Evolutionary conservation across 2,888 invertebrate species (phyloP).

Genomic region (Melinaea menophilus): DNA sequence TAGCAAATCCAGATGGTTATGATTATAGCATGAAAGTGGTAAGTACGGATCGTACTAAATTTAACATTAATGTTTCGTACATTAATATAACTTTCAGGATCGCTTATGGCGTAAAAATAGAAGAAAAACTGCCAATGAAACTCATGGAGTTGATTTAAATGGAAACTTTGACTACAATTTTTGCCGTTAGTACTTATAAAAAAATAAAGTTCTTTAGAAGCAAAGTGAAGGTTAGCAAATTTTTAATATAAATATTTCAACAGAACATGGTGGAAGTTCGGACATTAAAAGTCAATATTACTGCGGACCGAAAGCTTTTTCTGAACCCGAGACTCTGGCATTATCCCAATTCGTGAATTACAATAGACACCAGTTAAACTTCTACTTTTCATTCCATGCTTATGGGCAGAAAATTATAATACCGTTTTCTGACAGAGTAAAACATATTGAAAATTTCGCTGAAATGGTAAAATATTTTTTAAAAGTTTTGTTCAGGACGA

Average conservation of each 20-base stretch:
- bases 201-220: not conserved
- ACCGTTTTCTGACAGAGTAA: slow-evolving; percentile 73
- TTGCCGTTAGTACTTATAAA: slow-evolving; percentile 57
- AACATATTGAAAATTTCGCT: slow-evolving; percentile 64
- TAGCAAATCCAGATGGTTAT: slow-evolving; percentile 86
- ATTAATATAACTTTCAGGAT: slow-evolving; percentile 52
- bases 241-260: slow-evolving; percentile 23
- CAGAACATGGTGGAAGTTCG: slow-evolving; percentile 45
- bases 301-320: slow-evolving; percentile 53
- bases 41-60: slow-evolving; percentile 19
- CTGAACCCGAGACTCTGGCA: slow-evolving; percentile 56
- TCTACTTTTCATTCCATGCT: slow-evolving; percentile 81
- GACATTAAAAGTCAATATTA: slow-evolving; percentile 42
- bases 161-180: slow-evolving; percentile 80
- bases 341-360: slow-evolving; percentile 42
- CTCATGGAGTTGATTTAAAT: slow-evolving; percentile 79
- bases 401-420: slow-evolving; percentile 80
- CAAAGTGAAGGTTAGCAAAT: not conserved
- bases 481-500: too few species aligned
- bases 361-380: slow-evolving; percentile 53
- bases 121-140: slow-evolving; percentile 43
- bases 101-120: slow-evolving; percentile 83
- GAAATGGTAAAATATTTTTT: slow-evolving; percentile 51
- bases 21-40: slow-evolving; percentile 55
- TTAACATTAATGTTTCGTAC: slow-evolving; percentile 4